A percentile compares a stretch with the other conserved stretches of the same genome.
Conservation (phyloP, 1,140 invertebrate genomes). For the Bombus sibiricus region DNA sequence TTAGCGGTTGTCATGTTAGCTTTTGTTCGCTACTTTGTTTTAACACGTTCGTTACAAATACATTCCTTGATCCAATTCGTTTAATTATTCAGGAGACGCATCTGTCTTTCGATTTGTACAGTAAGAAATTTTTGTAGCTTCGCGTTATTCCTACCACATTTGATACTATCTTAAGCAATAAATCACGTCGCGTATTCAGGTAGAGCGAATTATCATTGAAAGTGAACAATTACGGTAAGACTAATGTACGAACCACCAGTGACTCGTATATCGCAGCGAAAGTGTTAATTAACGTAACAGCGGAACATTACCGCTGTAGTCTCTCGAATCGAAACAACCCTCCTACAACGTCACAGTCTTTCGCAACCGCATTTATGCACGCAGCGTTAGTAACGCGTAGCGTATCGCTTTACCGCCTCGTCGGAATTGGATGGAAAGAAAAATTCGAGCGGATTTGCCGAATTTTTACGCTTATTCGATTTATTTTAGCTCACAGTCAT, state of each 20-base stretch:
- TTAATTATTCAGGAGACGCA: background rate
- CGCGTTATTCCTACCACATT: background rate
- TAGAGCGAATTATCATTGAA: constrained; percentile 17
- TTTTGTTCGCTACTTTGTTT: background rate
- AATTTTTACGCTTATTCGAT: background rate
- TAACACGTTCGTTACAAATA: constrained; percentile 19
- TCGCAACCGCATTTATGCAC: constrained; percentile 1
- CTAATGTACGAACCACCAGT: constrained; percentile 6
- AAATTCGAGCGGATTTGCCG: background rate
- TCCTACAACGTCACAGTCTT: background rate
- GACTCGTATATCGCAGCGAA: constrained; percentile 36
- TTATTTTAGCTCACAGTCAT: background rate
- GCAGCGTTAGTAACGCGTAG: background rate
- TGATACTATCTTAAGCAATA: background rate
- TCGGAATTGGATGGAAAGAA: background rate
- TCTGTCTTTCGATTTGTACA: no score
- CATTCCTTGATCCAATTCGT: background rate
- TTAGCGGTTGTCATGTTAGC: background rate
- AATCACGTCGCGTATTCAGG: background rate
- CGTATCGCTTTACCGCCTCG: background rate
- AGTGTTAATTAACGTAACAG: constrained; percentile 42
- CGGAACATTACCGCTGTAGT: background rate
- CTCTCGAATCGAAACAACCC: background rate
- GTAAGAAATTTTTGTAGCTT: background rate
- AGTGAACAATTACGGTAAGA: constrained; percentile 11